Percentiles rank a stretch among this genome's conserved stretches.
Conservation (phyloP, 2,797 vertebrate genomes). For the Kryptopterus vitreolus region DNA sequence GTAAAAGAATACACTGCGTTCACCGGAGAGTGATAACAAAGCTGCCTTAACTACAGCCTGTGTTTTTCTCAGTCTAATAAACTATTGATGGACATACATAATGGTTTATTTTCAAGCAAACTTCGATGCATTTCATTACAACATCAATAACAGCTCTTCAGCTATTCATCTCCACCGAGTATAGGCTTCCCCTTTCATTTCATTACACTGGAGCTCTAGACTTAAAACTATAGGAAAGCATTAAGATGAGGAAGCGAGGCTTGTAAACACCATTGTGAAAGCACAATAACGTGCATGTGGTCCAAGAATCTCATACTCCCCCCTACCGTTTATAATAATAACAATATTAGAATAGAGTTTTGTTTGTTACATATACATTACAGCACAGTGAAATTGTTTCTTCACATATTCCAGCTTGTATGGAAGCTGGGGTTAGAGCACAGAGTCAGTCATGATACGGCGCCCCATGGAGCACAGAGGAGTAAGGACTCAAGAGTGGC, state of each 20-base stretch:
- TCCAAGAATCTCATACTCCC: background rate
- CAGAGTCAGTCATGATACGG: no score
- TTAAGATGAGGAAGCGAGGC: background rate
- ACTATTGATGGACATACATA: background rate
- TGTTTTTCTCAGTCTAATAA: background rate
- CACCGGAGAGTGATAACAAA: background rate
- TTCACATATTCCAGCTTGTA: no score
- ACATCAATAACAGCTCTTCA: conserved; percentile 14
- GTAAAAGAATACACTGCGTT: background rate
- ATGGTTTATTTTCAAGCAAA: background rate
- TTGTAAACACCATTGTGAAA: conserved; percentile 27
- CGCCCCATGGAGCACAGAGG: no score
- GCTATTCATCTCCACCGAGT: background rate
- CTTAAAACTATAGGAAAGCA: conserved; percentile 1
- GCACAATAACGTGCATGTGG: conserved; percentile 13
- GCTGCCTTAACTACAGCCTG: background rate
- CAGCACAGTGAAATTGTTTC: no score
- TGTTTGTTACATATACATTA: no score
- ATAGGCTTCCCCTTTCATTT: background rate
- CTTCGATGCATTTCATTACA: background rate
- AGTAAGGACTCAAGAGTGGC: no score
- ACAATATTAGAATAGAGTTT: background rate
- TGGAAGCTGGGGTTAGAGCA: no score
- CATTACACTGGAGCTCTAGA: background rate
- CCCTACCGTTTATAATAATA: no score